Conservation (phyloP, 1,140 invertebrate species). For the Drosophila tsacasi region DNA sequence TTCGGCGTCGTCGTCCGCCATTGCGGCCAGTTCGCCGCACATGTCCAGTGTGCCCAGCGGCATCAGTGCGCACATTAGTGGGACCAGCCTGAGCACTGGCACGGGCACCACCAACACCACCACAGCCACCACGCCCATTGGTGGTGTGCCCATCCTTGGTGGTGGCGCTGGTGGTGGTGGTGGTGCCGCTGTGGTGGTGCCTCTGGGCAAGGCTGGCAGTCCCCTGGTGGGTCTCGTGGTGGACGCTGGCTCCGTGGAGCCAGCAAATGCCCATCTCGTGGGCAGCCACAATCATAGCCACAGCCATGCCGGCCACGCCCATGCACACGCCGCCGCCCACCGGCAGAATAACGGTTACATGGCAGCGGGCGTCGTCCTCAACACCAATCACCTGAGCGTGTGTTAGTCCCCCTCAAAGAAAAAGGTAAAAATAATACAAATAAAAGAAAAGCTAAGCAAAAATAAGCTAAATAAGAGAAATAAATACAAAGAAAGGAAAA, state of each 20-base stretch:
- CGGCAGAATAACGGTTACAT: slow-evolving; percentile 69
- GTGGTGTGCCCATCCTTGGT: slow-evolving; percentile 42
- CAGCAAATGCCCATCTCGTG: background rate
- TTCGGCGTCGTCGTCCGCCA: background rate
- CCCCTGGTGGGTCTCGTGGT: slow-evolving; percentile 60
- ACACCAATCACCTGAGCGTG: slow-evolving; percentile 82
- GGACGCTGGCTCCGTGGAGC: slow-evolving; percentile 40
- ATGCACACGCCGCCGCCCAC: slow-evolving; percentile 40
- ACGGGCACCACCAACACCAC: slow-evolving; percentile 67
- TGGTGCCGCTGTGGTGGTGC: slow-evolving; percentile 28
- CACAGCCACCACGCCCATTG: slow-evolving; percentile 77
- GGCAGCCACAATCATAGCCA: slow-evolving; percentile 47
- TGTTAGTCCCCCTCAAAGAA: slow-evolving; percentile 57
- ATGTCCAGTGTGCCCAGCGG: slow-evolving; percentile 83
- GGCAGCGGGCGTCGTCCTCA: slow-evolving; percentile 81
- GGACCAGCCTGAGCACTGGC: slow-evolving; percentile 77
- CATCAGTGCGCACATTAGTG: slow-evolving; percentile 82
- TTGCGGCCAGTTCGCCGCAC: slow-evolving; percentile 34
- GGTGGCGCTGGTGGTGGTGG: slow-evolving; percentile 2
- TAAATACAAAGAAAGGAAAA: background rate
- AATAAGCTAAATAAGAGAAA: slow-evolving; percentile 6
- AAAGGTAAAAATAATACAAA: background rate
- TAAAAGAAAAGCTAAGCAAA: background rate
- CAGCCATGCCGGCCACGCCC: slow-evolving; percentile 48
- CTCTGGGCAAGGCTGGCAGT: slow-evolving; percentile 56